Evolutionary conservation across 2,797 vertebrate genomes (phyloP), one percentile per base, ranked within the genome.

Genomic region (Sebastes melanostomus): DNA sequence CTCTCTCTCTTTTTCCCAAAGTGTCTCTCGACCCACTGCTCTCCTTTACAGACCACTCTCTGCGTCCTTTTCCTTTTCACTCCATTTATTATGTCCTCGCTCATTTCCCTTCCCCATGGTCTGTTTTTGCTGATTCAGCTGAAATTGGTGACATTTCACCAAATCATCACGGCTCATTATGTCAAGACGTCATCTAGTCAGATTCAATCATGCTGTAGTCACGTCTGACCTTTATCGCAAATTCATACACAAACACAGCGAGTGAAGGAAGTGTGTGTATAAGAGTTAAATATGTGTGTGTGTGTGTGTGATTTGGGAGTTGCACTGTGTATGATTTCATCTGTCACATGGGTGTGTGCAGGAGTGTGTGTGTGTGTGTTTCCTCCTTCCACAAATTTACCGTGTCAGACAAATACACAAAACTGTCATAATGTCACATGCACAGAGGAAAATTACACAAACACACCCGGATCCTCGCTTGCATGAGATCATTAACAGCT

Each of bases 401-500:
- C 29, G 34, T 9, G 25, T 18, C 42, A 56, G 8, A 27, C 38
- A 79, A 34, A 77, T 8, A 30, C 66, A 72, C 12, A 74, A 59
- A 72, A 52, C 72, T 46, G 65, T 36, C 24, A n/a, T 36, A 27
- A 34, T 18, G 42, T 86, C 79, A 85, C 73, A 88, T 72, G 76
- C 24, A 27, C 36, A 66, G 24, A 25, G 3, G 12, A 14, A 14
- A 29, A 30, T n/a, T 3, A 59, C 60, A 27, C 46, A 62, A 59
- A 36, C 38, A 73, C 42, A 46, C 54, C 46, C 12, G 5, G 22
- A 72, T 62, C 63, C 66, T 25, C 24, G 61, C 42, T 74, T 63
- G 74, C 70, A 22, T 86, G 81, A 86, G 75, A 76, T 89, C 73
- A 86, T 91, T 88, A 89, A 74, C 78, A 69, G 83, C n/a, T 86